Percentiles rank a stretch among this genome's conserved stretches.
These are phyloP conservation scores for Myiotriccus ornatus DNA, from an alignment of 2,797 vertebrate genomes.

Conservation along the genomic window DNA sequence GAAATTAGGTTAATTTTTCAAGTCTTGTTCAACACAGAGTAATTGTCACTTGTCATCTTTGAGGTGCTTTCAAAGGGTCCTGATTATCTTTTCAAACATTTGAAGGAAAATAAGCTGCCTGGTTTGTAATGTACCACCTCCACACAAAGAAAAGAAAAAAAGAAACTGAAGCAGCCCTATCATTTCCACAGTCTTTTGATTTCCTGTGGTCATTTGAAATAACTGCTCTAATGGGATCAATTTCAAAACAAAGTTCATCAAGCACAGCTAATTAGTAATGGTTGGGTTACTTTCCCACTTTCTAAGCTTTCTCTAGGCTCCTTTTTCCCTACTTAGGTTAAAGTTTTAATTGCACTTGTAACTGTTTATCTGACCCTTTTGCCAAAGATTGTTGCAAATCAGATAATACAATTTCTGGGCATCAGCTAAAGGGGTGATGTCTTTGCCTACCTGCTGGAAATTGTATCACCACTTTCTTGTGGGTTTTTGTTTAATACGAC, in stretches of 20 bases:
- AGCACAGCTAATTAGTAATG: neutral
- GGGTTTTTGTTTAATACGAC: neutral
- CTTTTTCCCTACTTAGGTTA: neutral
- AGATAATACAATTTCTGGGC: neutral
- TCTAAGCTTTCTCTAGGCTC: neutral
- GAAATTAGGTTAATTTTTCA: neutral
- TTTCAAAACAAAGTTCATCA: neutral
- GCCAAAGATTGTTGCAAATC: neutral
- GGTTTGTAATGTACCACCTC: neutral
- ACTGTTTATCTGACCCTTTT: neutral
- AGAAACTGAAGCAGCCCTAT: neutral
- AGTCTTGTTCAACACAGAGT: neutral
- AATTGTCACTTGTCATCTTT: neutral
- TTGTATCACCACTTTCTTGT: neutral
- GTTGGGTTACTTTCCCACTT: neutral
- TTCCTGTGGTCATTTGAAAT: neutral
- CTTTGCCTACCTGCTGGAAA: neutral
- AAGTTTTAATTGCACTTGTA: neutral
- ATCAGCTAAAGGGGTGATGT: neutral
- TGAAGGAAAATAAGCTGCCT: neutral
- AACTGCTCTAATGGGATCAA: neutral
- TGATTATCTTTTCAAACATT: neutral
- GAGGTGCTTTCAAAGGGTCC: neutral
- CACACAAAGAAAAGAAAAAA: neutral
- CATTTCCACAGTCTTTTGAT: neutral